A percentile compares a stretch with the other conserved stretches of the same genome.
Conservation (phyloP, 2,888 invertebrate species). For the Phytoseiulus persimilis region DNA sequence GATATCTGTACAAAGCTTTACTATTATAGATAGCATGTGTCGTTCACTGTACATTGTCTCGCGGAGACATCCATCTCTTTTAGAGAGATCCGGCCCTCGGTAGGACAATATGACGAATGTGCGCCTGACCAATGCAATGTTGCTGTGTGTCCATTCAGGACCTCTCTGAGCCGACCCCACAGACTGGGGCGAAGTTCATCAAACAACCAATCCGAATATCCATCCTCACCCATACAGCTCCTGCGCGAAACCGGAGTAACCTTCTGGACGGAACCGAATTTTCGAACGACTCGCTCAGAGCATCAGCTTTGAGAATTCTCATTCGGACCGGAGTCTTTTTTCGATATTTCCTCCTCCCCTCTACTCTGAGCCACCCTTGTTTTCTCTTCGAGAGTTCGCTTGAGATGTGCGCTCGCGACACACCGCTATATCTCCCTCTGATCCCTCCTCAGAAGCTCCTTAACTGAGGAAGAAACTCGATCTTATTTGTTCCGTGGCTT, state of each 20-base stretch:
- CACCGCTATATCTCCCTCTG: no score
- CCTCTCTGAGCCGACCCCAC: neutral
- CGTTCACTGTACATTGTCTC: neutral
- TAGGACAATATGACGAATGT: neutral
- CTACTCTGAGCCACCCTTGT: no score
- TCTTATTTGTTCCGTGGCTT: no score
- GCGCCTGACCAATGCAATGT: neutral
- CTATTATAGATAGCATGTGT: neutral
- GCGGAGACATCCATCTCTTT: neutral
- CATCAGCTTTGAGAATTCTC: no score
- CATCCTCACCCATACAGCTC: neutral
- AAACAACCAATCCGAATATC: neutral
- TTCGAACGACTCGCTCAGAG: no score
- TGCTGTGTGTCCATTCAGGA: neutral
- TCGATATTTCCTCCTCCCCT: no score
- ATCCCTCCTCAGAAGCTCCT: no score
- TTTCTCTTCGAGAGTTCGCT: no score
- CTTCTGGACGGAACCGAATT: no score
- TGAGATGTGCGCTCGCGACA: no score
- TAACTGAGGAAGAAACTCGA: no score
- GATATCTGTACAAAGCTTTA: constrained; percentile 37
- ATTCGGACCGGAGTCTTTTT: no score
- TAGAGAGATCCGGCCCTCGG: neutral
- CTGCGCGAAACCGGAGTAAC: neutral
- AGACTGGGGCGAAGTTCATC: neutral